A percentile compares a stretch with the other conserved stretches of the same genome.
Conservation (phyloP, 2,113 vertebrate species). For the Chloropsis cyanopogon region DNA sequence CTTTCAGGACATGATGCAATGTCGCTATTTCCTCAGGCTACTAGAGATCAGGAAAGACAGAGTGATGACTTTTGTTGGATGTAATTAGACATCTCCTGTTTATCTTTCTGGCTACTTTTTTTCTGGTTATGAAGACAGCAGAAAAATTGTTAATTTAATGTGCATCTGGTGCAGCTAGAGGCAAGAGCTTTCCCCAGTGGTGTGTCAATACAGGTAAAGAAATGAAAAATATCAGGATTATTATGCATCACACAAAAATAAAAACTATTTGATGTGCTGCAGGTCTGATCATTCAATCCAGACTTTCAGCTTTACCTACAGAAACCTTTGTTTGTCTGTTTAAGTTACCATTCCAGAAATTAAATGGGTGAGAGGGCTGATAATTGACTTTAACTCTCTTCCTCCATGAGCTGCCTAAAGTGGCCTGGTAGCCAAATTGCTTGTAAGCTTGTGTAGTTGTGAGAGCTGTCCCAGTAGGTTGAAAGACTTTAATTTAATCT, state of each 20-base stretch:
- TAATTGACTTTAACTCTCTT: not conserved
- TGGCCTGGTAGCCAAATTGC: not conserved
- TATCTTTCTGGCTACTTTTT: not conserved
- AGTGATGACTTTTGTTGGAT: not conserved
- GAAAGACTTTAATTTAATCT: slow-evolving; percentile 10
- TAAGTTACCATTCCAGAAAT: not conserved
- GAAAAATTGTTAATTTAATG: not conserved
- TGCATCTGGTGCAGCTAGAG: not conserved
- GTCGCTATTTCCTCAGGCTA: not conserved
- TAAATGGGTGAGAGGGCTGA: not conserved
- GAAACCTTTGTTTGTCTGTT: not conserved
- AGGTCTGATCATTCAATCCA: not conserved
- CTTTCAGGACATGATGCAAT: not conserved
- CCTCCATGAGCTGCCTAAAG: not conserved
- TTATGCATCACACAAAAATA: not conserved
- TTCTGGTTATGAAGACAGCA: not conserved
- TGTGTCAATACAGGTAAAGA: not conserved
- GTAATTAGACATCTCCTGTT: not conserved
- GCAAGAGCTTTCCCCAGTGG: not conserved
- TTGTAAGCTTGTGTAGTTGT: not conserved
- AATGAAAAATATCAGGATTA: not conserved
- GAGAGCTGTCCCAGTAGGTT: not conserved
- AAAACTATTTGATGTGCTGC: not conserved
- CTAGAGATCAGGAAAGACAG: not conserved
- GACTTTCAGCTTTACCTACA: not conserved